Evolutionary conservation across 2,888 invertebrate genomes (phyloP), one percentile per base, ranked within the genome.

Genomic region (Mythimna impura): DNA sequence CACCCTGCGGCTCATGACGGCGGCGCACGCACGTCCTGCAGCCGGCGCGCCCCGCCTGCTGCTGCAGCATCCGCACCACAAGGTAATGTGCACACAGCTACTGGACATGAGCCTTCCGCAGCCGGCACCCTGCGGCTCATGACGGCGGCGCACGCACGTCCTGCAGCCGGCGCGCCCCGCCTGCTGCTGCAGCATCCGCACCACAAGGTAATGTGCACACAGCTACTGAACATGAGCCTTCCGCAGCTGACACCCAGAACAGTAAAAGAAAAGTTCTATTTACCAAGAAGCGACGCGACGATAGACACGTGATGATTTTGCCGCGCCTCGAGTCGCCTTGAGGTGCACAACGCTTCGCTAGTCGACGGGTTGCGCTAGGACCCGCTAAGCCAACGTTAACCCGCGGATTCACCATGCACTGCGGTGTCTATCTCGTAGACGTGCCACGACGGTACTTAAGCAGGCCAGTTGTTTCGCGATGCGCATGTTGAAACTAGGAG

Each of bases 81-180:
- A 87, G 90, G 91, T 58, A 58, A 34, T 90, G 87, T 22, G 40
- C 60, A 60, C 78, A 89, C 95, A 58, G 89, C 96, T 62, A 71
- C 91, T 0, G 95, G 94, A 2, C 92, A 94, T 82, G 96, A 47
- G 47, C n/a, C n/a, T n/a, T n/a, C 43, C 43, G 43, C 43, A 43
- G 43, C 43, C 43, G 43, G 50, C 50, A 50, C 50, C 50, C 50
- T 97, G 58, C 58, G n/a, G 9, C 58, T 50, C 50, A 98, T 98
- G 98, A 98, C 98, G 1, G 98, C 98, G 6, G 98, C 98, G 83
- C 98, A 98, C 88, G 93, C 50, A 20, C 50, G 50, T 17, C 50
- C 50, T 2, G 43, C 96, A 7, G 22, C 97, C 88, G 97, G 97
- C 80, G 92, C 97, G 2, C 90, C 97, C 3, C 96, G 96, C 78